Evolutionary conservation across 2,888 invertebrate species (phyloP).

Genomic region (Tiphia femorata): DNA sequence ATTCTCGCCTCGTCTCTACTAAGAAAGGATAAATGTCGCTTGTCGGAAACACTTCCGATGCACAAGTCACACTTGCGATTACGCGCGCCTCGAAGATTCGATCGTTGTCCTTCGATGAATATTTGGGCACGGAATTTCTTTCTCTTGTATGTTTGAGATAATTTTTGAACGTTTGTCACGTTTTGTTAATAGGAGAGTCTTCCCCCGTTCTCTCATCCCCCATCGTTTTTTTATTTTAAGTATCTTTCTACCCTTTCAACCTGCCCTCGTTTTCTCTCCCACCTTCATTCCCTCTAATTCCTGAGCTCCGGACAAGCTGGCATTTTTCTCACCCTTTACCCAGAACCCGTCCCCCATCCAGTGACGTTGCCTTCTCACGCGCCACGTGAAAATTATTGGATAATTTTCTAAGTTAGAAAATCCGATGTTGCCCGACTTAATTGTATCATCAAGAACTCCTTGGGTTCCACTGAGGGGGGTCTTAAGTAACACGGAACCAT

Average conservation of each 20-base stretch:
- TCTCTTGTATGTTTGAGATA: too few species aligned
- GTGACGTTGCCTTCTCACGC: conserved; percentile 43
- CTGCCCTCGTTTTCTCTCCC: conserved; percentile 17
- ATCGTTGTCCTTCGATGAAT: too few species aligned
- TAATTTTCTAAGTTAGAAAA: conserved; percentile 66
- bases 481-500: conserved; percentile 66
- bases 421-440: conserved; percentile 62
- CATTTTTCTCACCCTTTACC: conserved; percentile 59
- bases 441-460: conserved; percentile 67
- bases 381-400: conserved; percentile 66
- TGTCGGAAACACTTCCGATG: too few species aligned
- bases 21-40: too few species aligned
- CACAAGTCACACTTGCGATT: too few species aligned
- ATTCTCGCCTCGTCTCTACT: too few species aligned
- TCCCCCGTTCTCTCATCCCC: conserved; percentile 7
- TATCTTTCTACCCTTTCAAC: too few species aligned
- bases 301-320: conserved; percentile 50
- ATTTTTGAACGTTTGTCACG: too few species aligned
- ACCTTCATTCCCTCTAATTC: conserved; percentile 48
- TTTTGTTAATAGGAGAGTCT: not conserved
- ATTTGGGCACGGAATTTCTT: too few species aligned
- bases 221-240: too few species aligned
- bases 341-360: conserved; percentile 27
- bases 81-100: too few species aligned
- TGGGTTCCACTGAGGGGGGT: conserved; percentile 43